Conservation (phyloP, 1,140 invertebrate species). For the Neodiprion lecontei region DNA sequence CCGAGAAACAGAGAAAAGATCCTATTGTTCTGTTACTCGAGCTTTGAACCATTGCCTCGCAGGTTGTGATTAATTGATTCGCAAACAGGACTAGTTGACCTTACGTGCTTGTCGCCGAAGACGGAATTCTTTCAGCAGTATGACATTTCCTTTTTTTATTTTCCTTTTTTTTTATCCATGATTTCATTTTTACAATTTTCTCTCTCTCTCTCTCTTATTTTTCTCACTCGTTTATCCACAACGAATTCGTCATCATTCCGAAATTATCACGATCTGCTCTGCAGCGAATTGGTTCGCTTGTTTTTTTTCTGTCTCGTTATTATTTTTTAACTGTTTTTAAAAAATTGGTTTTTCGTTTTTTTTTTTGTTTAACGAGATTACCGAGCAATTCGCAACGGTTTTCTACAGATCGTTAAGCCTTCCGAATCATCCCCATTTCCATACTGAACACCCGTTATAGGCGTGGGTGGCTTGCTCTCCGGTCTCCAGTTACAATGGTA, state of each 20-base stretch:
- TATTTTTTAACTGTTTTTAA: too few species aligned
- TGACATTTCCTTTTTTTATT: too few species aligned
- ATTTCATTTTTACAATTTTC: slow-evolving; percentile 22
- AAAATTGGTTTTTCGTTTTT: too few species aligned
- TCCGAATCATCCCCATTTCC: neutral
- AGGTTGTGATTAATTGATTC: slow-evolving; percentile 8
- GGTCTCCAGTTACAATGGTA: slow-evolving; percentile 19
- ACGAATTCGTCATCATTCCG: too few species aligned
- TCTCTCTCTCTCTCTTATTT: slow-evolving; percentile 6
- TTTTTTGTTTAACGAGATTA: too few species aligned
- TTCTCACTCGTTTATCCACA: neutral
- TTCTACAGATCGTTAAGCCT: neutral
- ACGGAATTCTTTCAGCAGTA: neutral
- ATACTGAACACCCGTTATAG: slow-evolving; percentile 13
- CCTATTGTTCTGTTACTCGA: too few species aligned
- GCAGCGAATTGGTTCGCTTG: too few species aligned
- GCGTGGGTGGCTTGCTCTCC: slow-evolving; percentile 24
- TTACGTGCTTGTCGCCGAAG: neutral
- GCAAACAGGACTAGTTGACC: neutral
- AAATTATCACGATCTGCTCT: too few species aligned
- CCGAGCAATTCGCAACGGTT: too few species aligned
- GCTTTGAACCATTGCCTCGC: neutral
- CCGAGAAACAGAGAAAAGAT: too few species aligned
- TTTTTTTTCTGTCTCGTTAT: too few species aligned
- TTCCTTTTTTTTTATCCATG: too few species aligned